phyloP scores from a whole-genome alignment of 53 echinoderm and acorn worm species.

The Echinarachnius parma region DNA sequence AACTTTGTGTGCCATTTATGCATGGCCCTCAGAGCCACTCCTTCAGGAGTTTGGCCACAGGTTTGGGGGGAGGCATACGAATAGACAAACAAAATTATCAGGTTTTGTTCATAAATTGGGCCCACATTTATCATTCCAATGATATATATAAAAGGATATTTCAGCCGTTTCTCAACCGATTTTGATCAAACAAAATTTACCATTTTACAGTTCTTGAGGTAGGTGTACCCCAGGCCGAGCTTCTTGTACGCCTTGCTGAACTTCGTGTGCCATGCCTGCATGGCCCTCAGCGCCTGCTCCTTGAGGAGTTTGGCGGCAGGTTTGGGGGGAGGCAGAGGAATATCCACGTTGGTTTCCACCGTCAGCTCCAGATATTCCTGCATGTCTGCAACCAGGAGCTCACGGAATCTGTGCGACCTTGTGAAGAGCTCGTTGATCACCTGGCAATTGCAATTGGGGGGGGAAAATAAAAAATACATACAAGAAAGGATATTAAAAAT shows the following conservation, averaged over 20 bases:
- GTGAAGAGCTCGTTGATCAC: conserved; percentile 86
- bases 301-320: conserved; percentile 82
- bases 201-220: conserved; percentile 82
- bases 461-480: too few relatives aligned
- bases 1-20: conserved; percentile 86
- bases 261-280: conserved; percentile 83
- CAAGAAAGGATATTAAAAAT: too few relatives aligned
- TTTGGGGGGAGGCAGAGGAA: conserved; percentile 81
- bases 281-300: conserved; percentile 75
- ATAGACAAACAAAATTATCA: not conserved
- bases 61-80: conserved; percentile 79
- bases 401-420: conserved; percentile 85
- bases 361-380: conserved; percentile 85
- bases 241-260: conserved; percentile 97
- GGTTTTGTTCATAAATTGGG: not conserved
- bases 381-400: conserved; percentile 87
- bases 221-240: conserved; percentile 90
- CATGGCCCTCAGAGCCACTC: conserved; percentile 74
- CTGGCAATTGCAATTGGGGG: too few relatives aligned
- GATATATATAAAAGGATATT: too few relatives aligned
- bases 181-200: too few relatives aligned
- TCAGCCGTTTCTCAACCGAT: too few relatives aligned
- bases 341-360: conserved; percentile 69
- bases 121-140: not conserved
- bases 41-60: conserved; percentile 81